Evolutionary conservation across 2,113 vertebrate genomes (phyloP).

Genomic region (Myrmecophaga tridactyla): DNA sequence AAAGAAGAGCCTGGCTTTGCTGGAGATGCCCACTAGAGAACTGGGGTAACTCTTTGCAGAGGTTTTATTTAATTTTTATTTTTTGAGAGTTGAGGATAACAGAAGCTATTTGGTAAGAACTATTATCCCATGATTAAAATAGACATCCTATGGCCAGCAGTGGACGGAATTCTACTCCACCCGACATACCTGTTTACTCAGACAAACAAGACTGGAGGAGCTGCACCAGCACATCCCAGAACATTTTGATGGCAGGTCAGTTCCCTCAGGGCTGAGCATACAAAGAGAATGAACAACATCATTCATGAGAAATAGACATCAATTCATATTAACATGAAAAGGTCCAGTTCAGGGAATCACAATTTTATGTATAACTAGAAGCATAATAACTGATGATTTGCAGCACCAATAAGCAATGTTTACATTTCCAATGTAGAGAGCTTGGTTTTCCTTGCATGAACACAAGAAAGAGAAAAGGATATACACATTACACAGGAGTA

Average conservation of each 20-base stretch:
- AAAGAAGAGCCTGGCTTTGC: conserved; percentile 28
- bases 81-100: conserved; percentile 16
- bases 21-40: conserved; percentile 13
- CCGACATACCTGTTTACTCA: not conserved
- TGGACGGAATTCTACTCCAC: not conserved
- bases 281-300: not conserved
- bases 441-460: conserved; percentile 63
- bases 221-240: not conserved
- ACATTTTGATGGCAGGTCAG: conserved; percentile 25
- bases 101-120: conserved; percentile 38
- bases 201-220: not conserved
- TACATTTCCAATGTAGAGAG: conserved; percentile 69
- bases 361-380: conserved; percentile 55
- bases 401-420: conserved; percentile 52
- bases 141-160: not conserved
- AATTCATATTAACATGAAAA: not conserved
- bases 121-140: conserved; percentile 43
- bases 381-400: conserved; percentile 62
- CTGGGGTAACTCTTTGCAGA: conserved; percentile 44
- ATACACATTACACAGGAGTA: conserved; percentile 48
- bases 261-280: not conserved
- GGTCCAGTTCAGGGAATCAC: conserved; percentile 55
- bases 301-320: conserved; percentile 14
- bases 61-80: too few species aligned
- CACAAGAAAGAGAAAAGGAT: conserved; percentile 59